Base-by-base conservation (phyloP, 2,888 invertebrate species). In the Chalcis sispes region DNA sequence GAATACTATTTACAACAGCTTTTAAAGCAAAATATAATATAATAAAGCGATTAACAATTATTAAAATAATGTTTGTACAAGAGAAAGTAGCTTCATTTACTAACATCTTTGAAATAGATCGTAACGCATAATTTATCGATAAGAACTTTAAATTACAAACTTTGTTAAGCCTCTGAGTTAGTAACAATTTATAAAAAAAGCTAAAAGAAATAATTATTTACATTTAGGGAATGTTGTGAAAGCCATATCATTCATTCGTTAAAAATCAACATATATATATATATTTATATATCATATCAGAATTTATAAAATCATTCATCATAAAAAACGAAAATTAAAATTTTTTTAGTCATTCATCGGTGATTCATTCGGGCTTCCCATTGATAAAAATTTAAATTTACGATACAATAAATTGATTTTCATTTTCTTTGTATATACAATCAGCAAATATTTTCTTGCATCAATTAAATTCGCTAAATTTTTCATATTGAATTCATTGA, bases 1-100 rank as follows among this genome's bases (percentile, higher is more conserved):
- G 29, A n/a, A 59, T 46, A 65, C 7, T 77, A 73, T 73, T 70
- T 77, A 73, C 77, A 77, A 69, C 64, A 65, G 36, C 56, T 61
- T 73, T 46, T 52, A 40, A 32, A 52, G n/a, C 25, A 69, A 58
- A 52, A 54, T 61, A 67, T n/a, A n/a, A n/a, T n/a, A 72, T 50
- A 54, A 65, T 66, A 65, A 61, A 73, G 72, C 58, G 8, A 70
- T 54, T 65, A 73, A 73, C 70, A 77, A 72, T 42, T 32, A 67
- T 56, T 48, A 61, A 62, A 36, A 25, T 46, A 42, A 62, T 48
- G n/a, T 72, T 65, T 72, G 48, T 77, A 62, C 62, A 62, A 58
- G 18, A 23, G 25, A 23, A 32, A 40, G 48, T 66, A 61, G 36
- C 27, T 61, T 32, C 32, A 23, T 59, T 32, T 64, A 18, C 4